These are phyloP conservation scores for Pseudanteris insignis DNA, from an alignment of 2,888 invertebrate species.

Conservation along the genomic window DNA sequence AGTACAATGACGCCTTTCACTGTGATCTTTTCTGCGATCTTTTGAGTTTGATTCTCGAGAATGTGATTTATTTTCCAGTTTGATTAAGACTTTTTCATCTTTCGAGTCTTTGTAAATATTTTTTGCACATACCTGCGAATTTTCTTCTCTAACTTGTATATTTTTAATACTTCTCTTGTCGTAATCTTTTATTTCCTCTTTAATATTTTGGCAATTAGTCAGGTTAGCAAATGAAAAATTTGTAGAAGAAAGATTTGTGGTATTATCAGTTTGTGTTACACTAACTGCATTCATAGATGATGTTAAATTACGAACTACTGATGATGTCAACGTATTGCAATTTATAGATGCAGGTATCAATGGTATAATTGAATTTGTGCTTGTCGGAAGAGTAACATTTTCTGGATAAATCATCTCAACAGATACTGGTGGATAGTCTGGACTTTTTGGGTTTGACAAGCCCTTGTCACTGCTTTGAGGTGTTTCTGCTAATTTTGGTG, in stretches of 20 bases:
- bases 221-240: not conserved
- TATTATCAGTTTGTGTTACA: not conserved
- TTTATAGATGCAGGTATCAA: conserved; percentile 14
- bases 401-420: conserved; percentile 41
- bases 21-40: conserved; percentile 58
- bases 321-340: not conserved
- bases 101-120: conserved; percentile 16
- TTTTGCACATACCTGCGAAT: conserved; percentile 8
- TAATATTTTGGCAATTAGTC: not conserved
- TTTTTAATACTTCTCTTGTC: conserved; percentile 1
- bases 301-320: conserved; percentile 9
- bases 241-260: not conserved
- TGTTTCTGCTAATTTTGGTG: conserved; percentile 60
- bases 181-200: conserved; percentile 5
- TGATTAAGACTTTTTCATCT: conserved; percentile 16
- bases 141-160: conserved; percentile 23
- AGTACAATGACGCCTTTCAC: conserved; percentile 69
- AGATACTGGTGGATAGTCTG: conserved; percentile 62
- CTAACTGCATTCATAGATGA: conserved; percentile 8
- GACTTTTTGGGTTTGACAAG: conserved; percentile 60
- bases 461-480: conserved; percentile 57
- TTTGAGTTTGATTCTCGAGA: conserved; percentile 53
- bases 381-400: conserved; percentile 7
- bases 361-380: conserved; percentile 9
- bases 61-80: conserved; percentile 46